Base-by-base conservation (phyloP, 2,113 vertebrate genomes). In the Hemiscyllium ocellatum region DNA sequence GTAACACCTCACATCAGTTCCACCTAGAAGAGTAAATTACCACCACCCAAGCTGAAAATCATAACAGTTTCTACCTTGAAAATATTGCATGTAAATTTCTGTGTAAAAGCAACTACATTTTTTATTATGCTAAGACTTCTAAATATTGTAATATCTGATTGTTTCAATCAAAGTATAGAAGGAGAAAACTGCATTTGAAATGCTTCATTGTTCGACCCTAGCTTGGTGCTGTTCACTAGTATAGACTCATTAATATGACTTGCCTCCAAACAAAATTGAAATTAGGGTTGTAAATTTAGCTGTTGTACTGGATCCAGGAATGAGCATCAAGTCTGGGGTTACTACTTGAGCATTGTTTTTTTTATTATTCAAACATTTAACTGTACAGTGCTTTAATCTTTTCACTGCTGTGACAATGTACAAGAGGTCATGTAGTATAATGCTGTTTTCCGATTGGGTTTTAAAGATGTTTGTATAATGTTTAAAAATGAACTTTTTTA, bases 401-500 rank as follows among this genome's bases (percentile, higher is more conserved):
- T 70, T 95, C 94, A 95, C 24, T 20, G 69, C 69, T 69, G 37
- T 94, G 65, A 47, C 47, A 70, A 95, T 72, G 47, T 47, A 29
- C 13, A 72, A 70, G 29, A 52, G 47, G 94, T 72, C 94, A 52
- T 95, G 1, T 70, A 50, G 20, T 52, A 95, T 24, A 68, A 69
- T 42, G 50, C 42, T 95, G 72, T 70, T 50, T 72, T 47, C 94
- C 52, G 94, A 47, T 47, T 95, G 26, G 68, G 42, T 95, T 95
- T 72, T 95, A 33, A 29, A 72, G 68, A 33, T 70, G 47, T 72
- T 95, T 95, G 68, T 95, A 95, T 47, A 66, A 95, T 52, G 69
- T 95, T 94, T 26, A 69, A 94, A 76, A 68, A 66, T 42, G n/a
- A 94, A 47, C 69, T 72, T 95, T 87, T 66, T n/a, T 37, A 50